These are phyloP conservation scores for Lasioglossum oenotherae DNA, from an alignment of 2,888 invertebrate genomes.

Conservation along the genomic window DNA sequence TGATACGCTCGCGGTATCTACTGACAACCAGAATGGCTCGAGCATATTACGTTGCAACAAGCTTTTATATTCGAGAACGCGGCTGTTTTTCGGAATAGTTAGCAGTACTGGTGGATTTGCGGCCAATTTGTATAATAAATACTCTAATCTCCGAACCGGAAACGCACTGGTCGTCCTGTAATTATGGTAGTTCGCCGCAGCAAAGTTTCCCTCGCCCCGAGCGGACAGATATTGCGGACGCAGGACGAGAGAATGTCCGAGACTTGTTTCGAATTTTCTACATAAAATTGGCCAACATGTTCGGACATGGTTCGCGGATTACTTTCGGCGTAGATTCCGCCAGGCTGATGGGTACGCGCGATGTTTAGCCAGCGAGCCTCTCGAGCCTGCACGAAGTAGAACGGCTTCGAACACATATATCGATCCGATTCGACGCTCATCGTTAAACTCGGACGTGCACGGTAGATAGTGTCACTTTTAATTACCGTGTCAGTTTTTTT, in stretches of 20 bases:
- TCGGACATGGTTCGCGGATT: background rate
- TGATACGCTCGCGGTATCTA: background rate
- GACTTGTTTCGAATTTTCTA: background rate
- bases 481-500: background rate
- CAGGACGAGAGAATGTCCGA: background rate
- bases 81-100: background rate
- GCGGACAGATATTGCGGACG: background rate
- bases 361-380: background rate
- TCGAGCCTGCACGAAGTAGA: background rate
- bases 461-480: background rate
- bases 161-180: background rate
- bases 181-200: background rate
- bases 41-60: background rate
- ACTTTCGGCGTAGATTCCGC: background rate
- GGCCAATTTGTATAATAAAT: background rate
- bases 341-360: background rate
- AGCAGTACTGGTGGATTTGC: background rate
- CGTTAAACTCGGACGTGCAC: background rate
- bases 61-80: background rate
- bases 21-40: background rate
- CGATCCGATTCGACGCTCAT: background rate
- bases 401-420: background rate
- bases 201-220: background rate
- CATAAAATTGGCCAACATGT: background rate
- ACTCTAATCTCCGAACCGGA: background rate